Base-by-base conservation (phyloP, 2,113 vertebrate species). In the Thymallus thymallus region DNA sequence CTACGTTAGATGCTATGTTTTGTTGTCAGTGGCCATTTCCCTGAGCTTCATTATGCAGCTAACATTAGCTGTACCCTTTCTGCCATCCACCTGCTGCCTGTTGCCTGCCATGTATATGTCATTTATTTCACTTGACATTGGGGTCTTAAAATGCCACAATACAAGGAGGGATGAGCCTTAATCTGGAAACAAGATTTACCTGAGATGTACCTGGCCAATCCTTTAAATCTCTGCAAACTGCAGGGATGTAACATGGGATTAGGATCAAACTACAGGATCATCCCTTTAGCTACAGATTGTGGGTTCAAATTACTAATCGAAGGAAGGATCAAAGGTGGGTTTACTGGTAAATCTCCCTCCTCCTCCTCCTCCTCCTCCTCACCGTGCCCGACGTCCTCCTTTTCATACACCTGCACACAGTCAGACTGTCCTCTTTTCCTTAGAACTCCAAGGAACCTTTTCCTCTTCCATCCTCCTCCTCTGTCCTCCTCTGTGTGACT, bases 121-220 rank as follows among this genome's bases (percentile, higher is more conserved):
- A n/a, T n/a, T n/a, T 48, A 68, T 41, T 4, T 10, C 26, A 7
- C 41, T 7, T 30, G 62, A 1, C 9, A 68, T 35, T 35, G n/a
- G 22, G 51, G 20, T 45, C 26, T 79, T 72, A 72, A 74, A 26
- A 61, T 66, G 29, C 16, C 63, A 67, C 56, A 69, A 58, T 41
- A 68, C 73, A 45, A 29, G 72, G 83, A 85, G 41, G 72, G 83
- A 85, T 82, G 35, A 73, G 30, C 64, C n/a, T 1, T 82, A 85
- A 85, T 82, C 80, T 77, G 67, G 58, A 76, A 75, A 82, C 65
- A 58, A 72, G 80, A 80, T 80, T 82, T 78, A 55, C 67, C 62
- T 68, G 65, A 72, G 75, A 76, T 80, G 73, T 80, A 48, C 60
- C 65, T 55, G 69, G 46, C 24, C 58, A 69, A 80, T 73, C 73